phyloP scores from a whole-genome alignment of 1,140 invertebrate genomes.

The Lanistes nyassanus region DNA sequence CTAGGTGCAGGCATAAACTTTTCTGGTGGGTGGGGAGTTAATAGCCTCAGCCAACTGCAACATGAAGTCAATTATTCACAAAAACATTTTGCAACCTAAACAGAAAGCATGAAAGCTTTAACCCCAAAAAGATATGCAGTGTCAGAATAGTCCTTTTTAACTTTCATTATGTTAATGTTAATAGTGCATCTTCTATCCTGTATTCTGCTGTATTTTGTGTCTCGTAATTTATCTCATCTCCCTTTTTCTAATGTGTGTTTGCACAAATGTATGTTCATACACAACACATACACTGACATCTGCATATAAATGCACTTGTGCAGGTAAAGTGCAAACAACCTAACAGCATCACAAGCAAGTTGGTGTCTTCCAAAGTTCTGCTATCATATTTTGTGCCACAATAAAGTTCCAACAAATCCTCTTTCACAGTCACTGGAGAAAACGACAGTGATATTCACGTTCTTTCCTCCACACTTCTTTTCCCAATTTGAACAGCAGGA shows the following conservation, averaged over 20 bases:
- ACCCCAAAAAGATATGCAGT: background rate
- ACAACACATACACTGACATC: constrained; percentile 7
- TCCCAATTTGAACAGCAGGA: too few species aligned
- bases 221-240: background rate
- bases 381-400: background rate
- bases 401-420: background rate
- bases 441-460: background rate
- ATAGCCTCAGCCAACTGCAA: too few species aligned
- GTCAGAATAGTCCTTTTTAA: background rate
- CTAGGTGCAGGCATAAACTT: background rate
- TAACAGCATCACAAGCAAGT: background rate
- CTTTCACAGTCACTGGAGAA: background rate
- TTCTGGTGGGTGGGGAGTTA: background rate
- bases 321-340: background rate
- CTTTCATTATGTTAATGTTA: constrained; percentile 6
- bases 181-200: background rate
- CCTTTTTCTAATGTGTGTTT: background rate
- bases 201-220: background rate
- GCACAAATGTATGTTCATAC: background rate
- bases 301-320: background rate
- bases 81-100: background rate
- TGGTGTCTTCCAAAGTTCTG: background rate
- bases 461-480: background rate
- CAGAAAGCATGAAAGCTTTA: background rate
- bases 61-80: background rate